A percentile compares a stretch with the other conserved stretches of the same genome.
These are phyloP conservation scores for Ceratosolen solmsi DNA, from an alignment of 1,140 invertebrate species.

Conservation along the genomic window DNA sequence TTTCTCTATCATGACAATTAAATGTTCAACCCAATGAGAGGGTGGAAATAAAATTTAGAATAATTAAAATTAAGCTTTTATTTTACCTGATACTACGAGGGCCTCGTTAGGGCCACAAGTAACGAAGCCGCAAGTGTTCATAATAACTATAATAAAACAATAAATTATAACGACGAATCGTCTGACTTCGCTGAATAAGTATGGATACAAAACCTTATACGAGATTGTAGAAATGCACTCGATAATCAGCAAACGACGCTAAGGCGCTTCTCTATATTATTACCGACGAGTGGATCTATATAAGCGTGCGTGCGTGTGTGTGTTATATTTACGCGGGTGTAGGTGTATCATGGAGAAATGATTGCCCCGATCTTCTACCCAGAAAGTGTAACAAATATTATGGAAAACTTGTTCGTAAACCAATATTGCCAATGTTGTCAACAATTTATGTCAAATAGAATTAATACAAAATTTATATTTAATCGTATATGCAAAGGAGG, in stretches of 20 bases:
- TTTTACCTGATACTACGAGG: conserved; percentile 94
- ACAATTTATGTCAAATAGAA: too few species aligned
- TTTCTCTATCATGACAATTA: too few species aligned
- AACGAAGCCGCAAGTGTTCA: conserved; percentile 92
- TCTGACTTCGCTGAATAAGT: not conserved
- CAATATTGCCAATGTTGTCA: too few species aligned
- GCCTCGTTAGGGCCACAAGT: conserved; percentile 98
- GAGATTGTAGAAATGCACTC: not conserved
- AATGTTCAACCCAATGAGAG: too few species aligned
- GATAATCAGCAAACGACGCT: conserved; percentile 1
- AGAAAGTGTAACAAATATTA: too few species aligned
- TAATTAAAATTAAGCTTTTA: not conserved
- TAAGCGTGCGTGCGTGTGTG: not conserved
- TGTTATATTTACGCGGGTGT: not conserved
- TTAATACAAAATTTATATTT: too few species aligned
- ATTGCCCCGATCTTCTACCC: not conserved
- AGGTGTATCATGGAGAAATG: too few species aligned
- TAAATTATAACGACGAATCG: not conserved
- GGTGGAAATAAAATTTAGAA: too few species aligned
- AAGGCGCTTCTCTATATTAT: not conserved
- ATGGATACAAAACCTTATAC: not conserved
- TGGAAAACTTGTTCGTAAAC: too few species aligned
- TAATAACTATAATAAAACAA: conserved; percentile 64
- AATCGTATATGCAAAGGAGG: too few species aligned
- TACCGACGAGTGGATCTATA: too few species aligned